A percentile compares a stretch with the other conserved stretches of the same genome.
Conservation (phyloP, 2,113 vertebrate genomes). For the Prietella phreatophila region DNA sequence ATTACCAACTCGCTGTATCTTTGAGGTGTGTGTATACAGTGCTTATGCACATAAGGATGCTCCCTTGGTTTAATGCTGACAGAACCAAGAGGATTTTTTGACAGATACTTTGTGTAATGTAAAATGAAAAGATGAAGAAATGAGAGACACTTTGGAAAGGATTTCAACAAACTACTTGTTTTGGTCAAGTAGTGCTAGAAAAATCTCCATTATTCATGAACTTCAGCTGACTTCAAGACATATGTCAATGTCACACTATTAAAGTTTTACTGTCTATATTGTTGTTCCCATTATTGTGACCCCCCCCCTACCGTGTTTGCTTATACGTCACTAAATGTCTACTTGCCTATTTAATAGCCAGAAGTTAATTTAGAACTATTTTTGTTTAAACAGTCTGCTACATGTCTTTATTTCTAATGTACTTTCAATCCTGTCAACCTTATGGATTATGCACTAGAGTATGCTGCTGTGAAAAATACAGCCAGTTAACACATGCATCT, state of each 20-base stretch:
- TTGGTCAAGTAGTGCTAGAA: conserved; percentile 48
- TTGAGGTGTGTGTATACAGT: neutral
- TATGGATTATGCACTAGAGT: neutral
- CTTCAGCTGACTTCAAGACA: conserved; percentile 37
- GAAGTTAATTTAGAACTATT: neutral
- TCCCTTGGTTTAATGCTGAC: neutral
- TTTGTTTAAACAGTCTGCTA: neutral
- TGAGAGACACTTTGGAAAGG: conserved; percentile 12
- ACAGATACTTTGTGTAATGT: conserved; percentile 26
- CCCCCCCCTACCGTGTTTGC: neutral
- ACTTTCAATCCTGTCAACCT: neutral
- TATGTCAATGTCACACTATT: conserved; percentile 24
- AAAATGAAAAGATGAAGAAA: neutral
- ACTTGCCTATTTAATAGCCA: neutral
- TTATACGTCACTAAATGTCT: neutral
- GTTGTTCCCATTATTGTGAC: neutral
- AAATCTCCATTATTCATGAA: conserved; percentile 38
- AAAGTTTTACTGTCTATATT: neutral
- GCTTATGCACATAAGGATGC: neutral
- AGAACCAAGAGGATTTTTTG: neutral
- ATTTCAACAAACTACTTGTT: conserved; percentile 35
- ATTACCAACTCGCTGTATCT: neutral
- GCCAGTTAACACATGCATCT: neutral
- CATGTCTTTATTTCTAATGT: neutral
- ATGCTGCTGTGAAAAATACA: neutral